Conservation (phyloP, 2,888 invertebrate genomes). For the Brachypterus glaber region DNA sequence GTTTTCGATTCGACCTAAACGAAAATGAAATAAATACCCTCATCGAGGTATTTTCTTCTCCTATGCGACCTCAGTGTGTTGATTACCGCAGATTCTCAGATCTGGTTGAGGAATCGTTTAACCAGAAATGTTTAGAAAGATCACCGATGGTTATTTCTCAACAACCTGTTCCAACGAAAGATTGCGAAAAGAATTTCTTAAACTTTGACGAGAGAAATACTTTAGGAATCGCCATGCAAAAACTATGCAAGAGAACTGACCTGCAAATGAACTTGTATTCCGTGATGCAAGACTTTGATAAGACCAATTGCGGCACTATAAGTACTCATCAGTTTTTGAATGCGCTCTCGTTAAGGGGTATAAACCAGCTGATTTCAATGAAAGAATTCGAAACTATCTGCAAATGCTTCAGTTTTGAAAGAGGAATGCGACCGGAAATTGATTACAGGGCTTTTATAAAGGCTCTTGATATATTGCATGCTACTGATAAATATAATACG, state of each 20-base stretch:
- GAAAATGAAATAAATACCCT: slow-evolving; percentile 60
- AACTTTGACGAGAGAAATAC: slow-evolving; percentile 62
- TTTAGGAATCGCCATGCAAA: slow-evolving; percentile 56
- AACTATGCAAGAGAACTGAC: slow-evolving; percentile 56
- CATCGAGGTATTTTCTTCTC: slow-evolving; percentile 60
- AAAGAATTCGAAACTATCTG: slow-evolving; percentile 60
- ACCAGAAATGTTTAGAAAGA: slow-evolving; percentile 54
- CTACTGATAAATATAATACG: slow-evolving; percentile 45
- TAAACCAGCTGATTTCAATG: slow-evolving; percentile 54
- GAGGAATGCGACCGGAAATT: slow-evolving; percentile 52
- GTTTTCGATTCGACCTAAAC: slow-evolving; percentile 55
- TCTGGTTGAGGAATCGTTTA: slow-evolving; percentile 60
- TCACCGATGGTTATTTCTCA: slow-evolving; percentile 59
- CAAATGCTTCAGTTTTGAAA: slow-evolving; percentile 63
- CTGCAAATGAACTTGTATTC: slow-evolving; percentile 59
- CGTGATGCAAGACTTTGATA: slow-evolving; percentile 60
- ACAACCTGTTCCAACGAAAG: slow-evolving; percentile 58
- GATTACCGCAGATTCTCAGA: slow-evolving; percentile 61
- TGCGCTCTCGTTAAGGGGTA: slow-evolving; percentile 53
- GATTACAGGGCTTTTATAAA: slow-evolving; percentile 63
- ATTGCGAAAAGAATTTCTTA: slow-evolving; percentile 55
- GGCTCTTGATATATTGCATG: slow-evolving; percentile 55
- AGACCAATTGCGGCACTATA: slow-evolving; percentile 56
- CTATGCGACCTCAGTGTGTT: slow-evolving; percentile 49
- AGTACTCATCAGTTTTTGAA: slow-evolving; percentile 54